Percentiles rank a stretch among this genome's conserved stretches.
phyloP scores from a whole-genome alignment of 2,888 invertebrate species.

The Escarpia spicata region DNA sequence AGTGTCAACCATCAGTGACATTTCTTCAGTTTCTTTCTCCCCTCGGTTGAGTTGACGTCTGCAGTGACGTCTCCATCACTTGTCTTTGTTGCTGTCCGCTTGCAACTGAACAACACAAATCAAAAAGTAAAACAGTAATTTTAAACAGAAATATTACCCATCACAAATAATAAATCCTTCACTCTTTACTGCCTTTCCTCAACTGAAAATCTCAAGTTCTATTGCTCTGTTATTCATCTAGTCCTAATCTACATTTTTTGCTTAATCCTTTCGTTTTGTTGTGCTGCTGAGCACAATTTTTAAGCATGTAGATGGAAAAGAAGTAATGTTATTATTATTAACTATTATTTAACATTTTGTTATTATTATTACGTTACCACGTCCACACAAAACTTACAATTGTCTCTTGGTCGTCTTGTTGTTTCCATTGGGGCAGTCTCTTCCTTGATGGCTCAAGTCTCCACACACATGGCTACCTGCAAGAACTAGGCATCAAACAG shows the following conservation, averaged over 20 bases:
- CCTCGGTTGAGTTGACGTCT: not conserved
- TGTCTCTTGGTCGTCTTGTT: not conserved
- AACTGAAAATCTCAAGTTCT: too few relatives aligned
- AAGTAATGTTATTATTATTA: too few relatives aligned
- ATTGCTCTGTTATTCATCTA: too few relatives aligned
- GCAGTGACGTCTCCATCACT: not conserved
- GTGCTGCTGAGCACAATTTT: too few relatives aligned
- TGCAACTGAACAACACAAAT: not conserved
- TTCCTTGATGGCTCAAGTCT: slow-evolving; percentile 7
- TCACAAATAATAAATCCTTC: too few relatives aligned
- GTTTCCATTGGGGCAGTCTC: slow-evolving; percentile 18
- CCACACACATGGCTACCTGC: not conserved
- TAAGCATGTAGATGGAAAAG: too few relatives aligned
- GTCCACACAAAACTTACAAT: not conserved
- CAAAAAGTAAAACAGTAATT: not conserved
- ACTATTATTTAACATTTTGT: not conserved
- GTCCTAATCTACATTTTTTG: too few relatives aligned
- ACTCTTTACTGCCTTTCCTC: too few relatives aligned
- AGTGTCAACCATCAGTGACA: not conserved
- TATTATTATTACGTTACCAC: not conserved
- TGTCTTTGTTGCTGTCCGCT: not conserved
- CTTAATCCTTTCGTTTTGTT: too few relatives aligned
- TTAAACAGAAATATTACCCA: not conserved
- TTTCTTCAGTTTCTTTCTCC: not conserved
- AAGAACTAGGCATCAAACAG: too few relatives aligned